Percentiles rank a stretch among this genome's conserved stretches.
These are phyloP conservation scores for Elysia crispata DNA, from an alignment of 2,888 invertebrate genomes.

Conservation along the genomic window DNA sequence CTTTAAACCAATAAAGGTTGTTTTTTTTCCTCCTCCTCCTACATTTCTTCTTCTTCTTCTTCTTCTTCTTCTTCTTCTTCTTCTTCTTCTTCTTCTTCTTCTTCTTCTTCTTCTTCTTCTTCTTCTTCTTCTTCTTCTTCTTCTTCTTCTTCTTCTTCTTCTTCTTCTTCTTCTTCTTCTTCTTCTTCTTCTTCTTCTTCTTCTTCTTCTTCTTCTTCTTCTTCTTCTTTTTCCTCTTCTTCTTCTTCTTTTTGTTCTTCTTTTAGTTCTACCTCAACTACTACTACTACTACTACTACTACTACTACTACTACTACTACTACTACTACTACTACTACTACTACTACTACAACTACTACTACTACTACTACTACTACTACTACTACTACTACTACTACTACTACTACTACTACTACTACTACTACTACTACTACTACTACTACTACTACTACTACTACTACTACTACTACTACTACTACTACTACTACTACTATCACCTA, in stretches of 20 bases:
- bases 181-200: not conserved
- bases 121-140: too few species aligned
- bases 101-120: too few species aligned
- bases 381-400: slow-evolving; percentile 9
- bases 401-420: slow-evolving; percentile 9
- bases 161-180: not conserved
- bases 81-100: not conserved
- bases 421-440: slow-evolving; percentile 9
- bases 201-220: not conserved
- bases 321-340: slow-evolving; percentile 4
- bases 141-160: too few species aligned
- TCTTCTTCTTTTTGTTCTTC: too few species aligned
- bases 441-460: slow-evolving; percentile 9
- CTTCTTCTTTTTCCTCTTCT: not conserved
- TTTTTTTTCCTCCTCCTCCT: too few species aligned
- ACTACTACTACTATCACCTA: too few species aligned
- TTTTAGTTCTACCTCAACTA: too few species aligned
- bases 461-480: slow-evolving; percentile 9
- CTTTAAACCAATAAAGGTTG: not conserved
- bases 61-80: not conserved
- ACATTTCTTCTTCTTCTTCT: not conserved
- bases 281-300: too few species aligned
- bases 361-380: slow-evolving; percentile 9
- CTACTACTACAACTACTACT: slow-evolving; percentile 4
- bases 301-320: slow-evolving; percentile 9